Conservation (phyloP, 92 coral and sea anemone species). For the Virgularia gustaviana region DNA sequence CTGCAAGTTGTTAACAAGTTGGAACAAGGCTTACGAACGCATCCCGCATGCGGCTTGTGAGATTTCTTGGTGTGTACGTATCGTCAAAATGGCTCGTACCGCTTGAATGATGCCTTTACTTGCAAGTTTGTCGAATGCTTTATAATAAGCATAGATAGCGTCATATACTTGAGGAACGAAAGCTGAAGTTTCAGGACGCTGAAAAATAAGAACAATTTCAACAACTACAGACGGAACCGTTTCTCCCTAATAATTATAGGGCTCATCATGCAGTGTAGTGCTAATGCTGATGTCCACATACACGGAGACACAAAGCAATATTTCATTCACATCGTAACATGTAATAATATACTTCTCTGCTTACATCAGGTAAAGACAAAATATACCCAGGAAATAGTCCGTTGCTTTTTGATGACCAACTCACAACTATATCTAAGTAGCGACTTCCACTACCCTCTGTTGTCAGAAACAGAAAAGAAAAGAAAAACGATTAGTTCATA, state of each 20-base stretch:
- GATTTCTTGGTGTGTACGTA: no score
- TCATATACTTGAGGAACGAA: slow-evolving; percentile 96
- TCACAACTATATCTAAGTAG: slow-evolving; percentile 60
- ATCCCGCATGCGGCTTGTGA: no score
- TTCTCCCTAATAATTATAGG: no score
- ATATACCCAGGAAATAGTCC: slow-evolving; percentile 82
- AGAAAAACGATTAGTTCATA: no score
- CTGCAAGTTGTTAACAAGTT: no score
- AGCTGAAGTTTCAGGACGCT: slow-evolving; percentile 68
- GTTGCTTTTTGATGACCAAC: slow-evolving; percentile 57
- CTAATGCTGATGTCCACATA: background rate
- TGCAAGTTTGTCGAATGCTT: slow-evolving; percentile 82
- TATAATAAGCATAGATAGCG: slow-evolving; percentile 86
- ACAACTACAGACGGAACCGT: slow-evolving; percentile 22
- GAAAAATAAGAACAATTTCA: background rate
- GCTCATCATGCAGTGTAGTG: no score
- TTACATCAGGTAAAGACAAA: slow-evolving; percentile 54
- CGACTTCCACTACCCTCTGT: slow-evolving; percentile 66
- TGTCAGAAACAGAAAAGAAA: background rate
- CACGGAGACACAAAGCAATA: background rate
- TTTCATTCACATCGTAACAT: background rate
- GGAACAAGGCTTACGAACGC: no score
- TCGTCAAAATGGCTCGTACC: no score
- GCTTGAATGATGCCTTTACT: slow-evolving; percentile 73
- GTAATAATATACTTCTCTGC: background rate